Conservation (phyloP, 2,888 invertebrate genomes). For the Prosopocoilus inquinatus region DNA sequence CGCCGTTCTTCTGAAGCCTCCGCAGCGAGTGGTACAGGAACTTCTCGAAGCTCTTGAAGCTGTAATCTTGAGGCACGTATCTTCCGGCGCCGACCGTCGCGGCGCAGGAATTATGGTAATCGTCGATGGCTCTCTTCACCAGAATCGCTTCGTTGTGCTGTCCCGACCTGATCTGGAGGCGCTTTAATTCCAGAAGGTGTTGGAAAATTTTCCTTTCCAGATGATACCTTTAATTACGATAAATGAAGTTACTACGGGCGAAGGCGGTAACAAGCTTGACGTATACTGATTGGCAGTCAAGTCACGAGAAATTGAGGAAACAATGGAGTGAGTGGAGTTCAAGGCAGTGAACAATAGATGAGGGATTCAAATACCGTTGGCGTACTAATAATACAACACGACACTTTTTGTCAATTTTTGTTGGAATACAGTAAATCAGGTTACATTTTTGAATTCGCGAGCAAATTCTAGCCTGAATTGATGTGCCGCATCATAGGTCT, state of each 20-base stretch:
- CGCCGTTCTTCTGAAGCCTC: slow-evolving; percentile 70
- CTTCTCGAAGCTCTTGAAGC: slow-evolving; percentile 79
- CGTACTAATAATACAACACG: no score
- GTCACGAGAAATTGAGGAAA: no score
- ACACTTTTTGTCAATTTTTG: no score
- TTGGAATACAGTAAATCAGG: no score
- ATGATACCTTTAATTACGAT: slow-evolving; percentile 66
- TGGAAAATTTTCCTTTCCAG: slow-evolving; percentile 91
- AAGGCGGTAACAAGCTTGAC: no score
- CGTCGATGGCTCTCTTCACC: slow-evolving; percentile 83
- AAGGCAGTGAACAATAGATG: no score
- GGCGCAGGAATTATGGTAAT: slow-evolving; percentile 75
- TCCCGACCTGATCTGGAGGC: slow-evolving; percentile 87
- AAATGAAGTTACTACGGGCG: neutral
- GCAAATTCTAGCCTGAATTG: no score
- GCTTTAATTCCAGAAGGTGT: slow-evolving; percentile 86
- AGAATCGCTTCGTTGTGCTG: slow-evolving; percentile 84
- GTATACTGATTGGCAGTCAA: no score
- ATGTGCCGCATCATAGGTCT: no score
- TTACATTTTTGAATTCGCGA: no score
- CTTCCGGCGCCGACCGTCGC: slow-evolving; percentile 63
- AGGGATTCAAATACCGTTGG: no score
- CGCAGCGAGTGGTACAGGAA: slow-evolving; percentile 85
- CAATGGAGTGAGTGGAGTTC: no score
- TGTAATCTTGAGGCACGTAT: slow-evolving; percentile 65